phyloP scores from a whole-genome alignment of 2,888 invertebrate species.

The Euproctis similis region DNA sequence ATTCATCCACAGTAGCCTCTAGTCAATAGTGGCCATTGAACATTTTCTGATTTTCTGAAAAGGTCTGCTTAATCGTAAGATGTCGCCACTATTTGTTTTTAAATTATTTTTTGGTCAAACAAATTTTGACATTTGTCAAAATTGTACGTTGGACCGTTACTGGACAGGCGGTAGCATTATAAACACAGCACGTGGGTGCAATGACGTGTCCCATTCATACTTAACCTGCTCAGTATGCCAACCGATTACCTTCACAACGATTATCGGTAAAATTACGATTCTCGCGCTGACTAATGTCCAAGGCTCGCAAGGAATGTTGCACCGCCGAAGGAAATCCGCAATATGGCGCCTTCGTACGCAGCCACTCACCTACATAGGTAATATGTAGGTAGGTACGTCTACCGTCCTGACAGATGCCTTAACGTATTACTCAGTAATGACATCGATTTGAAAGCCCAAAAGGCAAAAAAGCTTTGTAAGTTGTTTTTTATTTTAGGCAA shows the following conservation, averaged over 20 bases:
- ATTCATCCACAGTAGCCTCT: too few species aligned
- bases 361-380: constrained; percentile 36
- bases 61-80: too few species aligned
- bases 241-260: constrained; percentile 41
- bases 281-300: constrained; percentile 53
- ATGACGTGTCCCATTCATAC: constrained; percentile 59
- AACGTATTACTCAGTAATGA: constrained; percentile 43
- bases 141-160: constrained; percentile 11
- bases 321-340: constrained; percentile 70
- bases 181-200: constrained; percentile 28
- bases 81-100: too few species aligned
- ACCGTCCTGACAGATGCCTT: constrained; percentile 33
- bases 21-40: too few species aligned
- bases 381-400: too few species aligned
- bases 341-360: constrained; percentile 50
- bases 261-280: constrained; percentile 43
- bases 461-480: too few species aligned
- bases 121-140: too few species aligned
- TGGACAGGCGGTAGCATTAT: constrained; percentile 16
- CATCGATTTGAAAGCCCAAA: too few species aligned
- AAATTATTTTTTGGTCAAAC: too few species aligned
- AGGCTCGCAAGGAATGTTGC: constrained; percentile 63
- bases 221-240: constrained; percentile 49
- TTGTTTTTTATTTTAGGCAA: too few species aligned
- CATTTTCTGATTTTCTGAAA: too few species aligned